Evolutionary conservation across 92 coral and sea anemone genomes (phyloP).

Genomic region (Porites evermanni): DNA sequence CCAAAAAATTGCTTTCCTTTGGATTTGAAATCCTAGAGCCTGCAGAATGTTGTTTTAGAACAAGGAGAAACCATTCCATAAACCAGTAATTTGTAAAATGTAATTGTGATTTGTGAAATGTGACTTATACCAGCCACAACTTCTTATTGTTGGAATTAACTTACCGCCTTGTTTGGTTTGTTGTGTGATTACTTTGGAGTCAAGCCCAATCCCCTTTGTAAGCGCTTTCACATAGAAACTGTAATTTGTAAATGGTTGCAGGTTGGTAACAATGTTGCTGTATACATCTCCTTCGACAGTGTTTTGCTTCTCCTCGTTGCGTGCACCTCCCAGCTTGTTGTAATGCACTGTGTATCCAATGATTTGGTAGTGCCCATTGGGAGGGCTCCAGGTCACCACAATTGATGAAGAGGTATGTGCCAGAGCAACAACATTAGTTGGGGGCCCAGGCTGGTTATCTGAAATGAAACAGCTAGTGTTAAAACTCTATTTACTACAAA

Average conservation of each 20-base stretch:
- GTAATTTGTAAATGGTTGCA: conserved; percentile 75
- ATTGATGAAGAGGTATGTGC: conserved; percentile 65
- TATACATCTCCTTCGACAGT: conserved; percentile 21
- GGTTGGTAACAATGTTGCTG: conserved; percentile 6
- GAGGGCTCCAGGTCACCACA: conserved; percentile 70
- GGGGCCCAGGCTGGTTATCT: conserved; percentile 66
- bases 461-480: not conserved
- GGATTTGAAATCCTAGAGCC: no score
- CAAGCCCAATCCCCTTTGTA: conserved; percentile 19
- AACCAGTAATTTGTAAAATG: no score
- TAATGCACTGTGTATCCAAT: conserved; percentile 59
- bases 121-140: no score
- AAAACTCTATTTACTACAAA: no score
- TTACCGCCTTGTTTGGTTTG: conserved; percentile 74
- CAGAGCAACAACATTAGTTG: conserved; percentile 58
- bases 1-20: no score
- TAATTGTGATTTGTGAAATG: no score
- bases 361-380: conserved; percentile 34
- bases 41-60: no score
- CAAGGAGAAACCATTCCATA: no score
- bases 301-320: not conserved
- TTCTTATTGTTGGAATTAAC: conserved; percentile 3
- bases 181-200: conserved; percentile 49
- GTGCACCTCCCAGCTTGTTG: conserved; percentile 8
- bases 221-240: conserved; percentile 57